These are phyloP conservation scores for Recurvirostra avosetta DNA, from an alignment of 2,113 vertebrate genomes.

Conservation along the genomic window DNA sequence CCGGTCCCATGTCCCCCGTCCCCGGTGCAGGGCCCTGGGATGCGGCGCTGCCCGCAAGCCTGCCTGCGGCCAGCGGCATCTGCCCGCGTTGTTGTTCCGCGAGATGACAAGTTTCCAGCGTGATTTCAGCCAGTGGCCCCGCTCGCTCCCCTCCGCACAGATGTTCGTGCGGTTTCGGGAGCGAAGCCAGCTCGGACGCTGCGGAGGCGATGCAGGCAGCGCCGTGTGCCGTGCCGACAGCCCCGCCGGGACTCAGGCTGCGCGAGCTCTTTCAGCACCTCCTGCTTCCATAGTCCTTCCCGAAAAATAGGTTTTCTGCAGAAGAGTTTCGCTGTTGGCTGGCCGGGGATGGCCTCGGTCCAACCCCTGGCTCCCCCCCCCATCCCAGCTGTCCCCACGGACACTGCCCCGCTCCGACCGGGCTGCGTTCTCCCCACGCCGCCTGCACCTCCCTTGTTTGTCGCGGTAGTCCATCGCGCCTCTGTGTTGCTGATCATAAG, in stretches of 20 bases:
- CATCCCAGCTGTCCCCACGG: neutral
- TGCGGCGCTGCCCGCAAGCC: neutral
- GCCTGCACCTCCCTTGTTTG: neutral
- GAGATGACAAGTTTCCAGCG: conserved; percentile 41
- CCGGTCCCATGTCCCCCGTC: neutral
- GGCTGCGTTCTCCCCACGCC: neutral
- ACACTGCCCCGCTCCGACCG: rapidly evolving
- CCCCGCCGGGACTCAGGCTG: neutral
- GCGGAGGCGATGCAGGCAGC: conserved; percentile 2
- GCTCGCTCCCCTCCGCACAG: conserved; percentile 41
- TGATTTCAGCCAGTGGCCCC: neutral
- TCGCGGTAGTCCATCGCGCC: no score
- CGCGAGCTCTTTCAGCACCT: neutral
- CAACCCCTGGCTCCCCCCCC: neutral
- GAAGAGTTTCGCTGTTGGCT: neutral
- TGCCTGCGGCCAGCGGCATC: neutral
- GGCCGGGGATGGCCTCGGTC: neutral
- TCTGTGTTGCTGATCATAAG: neutral
- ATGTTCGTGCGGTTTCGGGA: conserved; percentile 53
- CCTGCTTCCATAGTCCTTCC: neutral
- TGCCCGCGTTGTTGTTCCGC: neutral
- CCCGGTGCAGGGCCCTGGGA: neutral
- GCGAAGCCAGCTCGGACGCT: conserved; percentile 22
- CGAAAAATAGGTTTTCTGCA: neutral
- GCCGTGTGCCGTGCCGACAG: neutral